Percentiles rank a stretch among this genome's conserved stretches.
phyloP scores from a whole-genome alignment of 2,888 invertebrate genomes.

The Ptilodon capucinus region DNA sequence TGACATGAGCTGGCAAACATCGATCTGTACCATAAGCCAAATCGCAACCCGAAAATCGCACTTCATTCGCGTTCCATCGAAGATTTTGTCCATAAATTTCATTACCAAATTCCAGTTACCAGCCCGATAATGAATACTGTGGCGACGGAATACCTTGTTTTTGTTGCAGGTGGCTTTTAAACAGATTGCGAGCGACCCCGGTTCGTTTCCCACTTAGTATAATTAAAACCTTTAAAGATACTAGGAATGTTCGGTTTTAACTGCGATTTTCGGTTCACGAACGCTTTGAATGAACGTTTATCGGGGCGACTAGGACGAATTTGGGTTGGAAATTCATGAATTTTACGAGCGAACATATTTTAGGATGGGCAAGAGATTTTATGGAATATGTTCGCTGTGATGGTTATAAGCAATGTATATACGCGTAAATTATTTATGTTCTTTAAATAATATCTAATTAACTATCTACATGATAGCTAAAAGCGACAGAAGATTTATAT shows the following conservation, averaged over 20 bases:
- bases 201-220: slow-evolving; percentile 62
- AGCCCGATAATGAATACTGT: slow-evolving; percentile 51
- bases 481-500: no score
- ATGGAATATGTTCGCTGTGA: not conserved
- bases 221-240: slow-evolving; percentile 76
- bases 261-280: slow-evolving; percentile 44
- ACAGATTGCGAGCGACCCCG: slow-evolving; percentile 63
- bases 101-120: slow-evolving; percentile 35
- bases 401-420: not conserved
- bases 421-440: no score
- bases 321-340: slow-evolving; percentile 13
- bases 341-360: slow-evolving; percentile 4
- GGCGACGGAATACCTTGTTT: slow-evolving; percentile 42
- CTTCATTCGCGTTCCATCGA: slow-evolving; percentile 43
- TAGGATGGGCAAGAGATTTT: not conserved
- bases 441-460: no score
- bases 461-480: no score
- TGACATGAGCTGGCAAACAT: slow-evolving; percentile 7
- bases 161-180: slow-evolving; percentile 45
- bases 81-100: slow-evolving; percentile 30
- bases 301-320: slow-evolving; percentile 23
- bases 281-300: slow-evolving; percentile 45
- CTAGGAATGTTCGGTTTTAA: slow-evolving; percentile 50
- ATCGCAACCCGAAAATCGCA: slow-evolving; percentile 44
- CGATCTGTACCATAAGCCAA: slow-evolving; percentile 26